Evolutionary conservation across 2,113 vertebrate genomes (phyloP), one percentile per base, ranked within the genome.

Genomic region (Xyliphius kryptos): DNA sequence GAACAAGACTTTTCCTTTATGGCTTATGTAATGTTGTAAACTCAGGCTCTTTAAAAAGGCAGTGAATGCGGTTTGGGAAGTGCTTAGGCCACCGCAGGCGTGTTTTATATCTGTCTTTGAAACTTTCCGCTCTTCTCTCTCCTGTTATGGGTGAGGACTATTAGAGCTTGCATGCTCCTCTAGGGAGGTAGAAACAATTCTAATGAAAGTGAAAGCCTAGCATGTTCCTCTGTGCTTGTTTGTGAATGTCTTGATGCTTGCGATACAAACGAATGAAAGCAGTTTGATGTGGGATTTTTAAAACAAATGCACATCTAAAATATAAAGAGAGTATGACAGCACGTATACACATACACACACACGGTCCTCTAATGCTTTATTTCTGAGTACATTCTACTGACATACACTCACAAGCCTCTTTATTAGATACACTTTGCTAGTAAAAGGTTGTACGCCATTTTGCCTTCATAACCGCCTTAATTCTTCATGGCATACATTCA

Each of bases 161-260:
- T 68, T 69, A 73, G 57, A 60, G 65, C 49, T 6, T 51, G 59
- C 60, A 73, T 73, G 71, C 61, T 73, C 17, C 71, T 69, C 71
- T 44, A 15, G 71, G 66, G 71, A 73, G 66, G 66, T 69, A 66
- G 65, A 69, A 69, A 73, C 37, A 61, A 65, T 65, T 65, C 56
- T 36, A 32, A 36, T 26, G 17, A 37, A 65, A 54, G 16, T 44
- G 51, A 69, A 26, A 50, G 36, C 55, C 37, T 26, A 60, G 56
- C 16, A 49, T 73, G 51, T 68, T 65, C 61, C 61, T 68, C 50
- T 61, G 44, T 57, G 55, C 46, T 68, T 26, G 19, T 66, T 47
- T 17, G 46, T 44, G 61, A 69, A 52, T 17, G 38, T 53, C 56
- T 65, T 69, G 61, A 57, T 61, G 66, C 61, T 69, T 69, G 56